Percentiles rank a stretch among this genome's conserved stretches.
phyloP scores from a whole-genome alignment of 2,888 invertebrate genomes.

The Melipona beecheii region DNA sequence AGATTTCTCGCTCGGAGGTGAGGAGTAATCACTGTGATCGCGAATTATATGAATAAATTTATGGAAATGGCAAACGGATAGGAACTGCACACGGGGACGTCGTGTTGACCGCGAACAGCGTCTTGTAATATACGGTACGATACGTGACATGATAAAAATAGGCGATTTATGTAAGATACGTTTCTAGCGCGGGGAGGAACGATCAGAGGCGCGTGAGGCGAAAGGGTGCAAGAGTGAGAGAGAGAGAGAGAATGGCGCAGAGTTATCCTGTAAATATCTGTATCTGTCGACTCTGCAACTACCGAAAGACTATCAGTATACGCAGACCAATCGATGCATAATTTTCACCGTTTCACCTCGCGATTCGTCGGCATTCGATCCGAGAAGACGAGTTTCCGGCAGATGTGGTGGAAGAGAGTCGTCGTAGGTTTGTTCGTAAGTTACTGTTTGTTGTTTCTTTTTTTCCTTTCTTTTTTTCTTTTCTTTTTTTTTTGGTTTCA shows the following conservation, averaged over 20 bases:
- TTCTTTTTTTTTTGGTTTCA: too few species aligned
- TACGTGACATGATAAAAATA: constrained; percentile 63
- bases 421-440: constrained; percentile 15
- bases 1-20: constrained; percentile 43
- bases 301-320: constrained; percentile 71
- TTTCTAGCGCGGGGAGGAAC: constrained; percentile 68
- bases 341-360: constrained; percentile 54
- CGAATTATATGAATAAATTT: constrained; percentile 66
- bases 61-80: constrained; percentile 54
- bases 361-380: constrained; percentile 54
- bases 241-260: constrained; percentile 52
- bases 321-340: constrained; percentile 65
- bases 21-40: constrained; percentile 71
- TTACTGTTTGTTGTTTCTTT: constrained; percentile 17
- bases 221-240: constrained; percentile 20
- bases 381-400: constrained; percentile 28
- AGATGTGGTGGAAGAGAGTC: neutral
- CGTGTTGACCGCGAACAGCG: constrained; percentile 30
- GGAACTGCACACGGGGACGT: constrained; percentile 30
- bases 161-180: constrained; percentile 78
- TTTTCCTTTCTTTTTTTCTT: too few species aligned
- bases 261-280: constrained; percentile 75
- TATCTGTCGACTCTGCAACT: constrained; percentile 61
- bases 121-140: constrained; percentile 71
- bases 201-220: constrained; percentile 37